These are phyloP conservation scores for Spodoptera picta DNA, from an alignment of 2,888 invertebrate genomes.

Conservation along the genomic window DNA sequence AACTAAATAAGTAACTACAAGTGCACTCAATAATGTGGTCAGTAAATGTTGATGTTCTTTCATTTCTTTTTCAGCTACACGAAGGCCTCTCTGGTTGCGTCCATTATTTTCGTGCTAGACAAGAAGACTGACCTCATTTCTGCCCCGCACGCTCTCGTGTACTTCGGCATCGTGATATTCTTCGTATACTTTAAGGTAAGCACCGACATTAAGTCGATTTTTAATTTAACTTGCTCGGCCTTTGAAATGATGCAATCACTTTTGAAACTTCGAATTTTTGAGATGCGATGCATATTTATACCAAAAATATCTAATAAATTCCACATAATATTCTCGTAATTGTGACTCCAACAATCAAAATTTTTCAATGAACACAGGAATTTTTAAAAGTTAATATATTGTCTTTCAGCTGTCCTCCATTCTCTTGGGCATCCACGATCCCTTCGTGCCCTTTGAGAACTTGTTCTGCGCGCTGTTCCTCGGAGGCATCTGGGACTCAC, in stretches of 20 bases:
- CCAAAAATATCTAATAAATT: too few species aligned
- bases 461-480: slow-evolving; percentile 98
- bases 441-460: slow-evolving; percentile 99
- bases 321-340: too few species aligned
- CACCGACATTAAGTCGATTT: slow-evolving; percentile 4
- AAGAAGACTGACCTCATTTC: slow-evolving; percentile 98
- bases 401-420: slow-evolving; percentile 94
- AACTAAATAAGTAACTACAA: background rate
- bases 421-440: slow-evolving; percentile 98
- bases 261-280: too few species aligned
- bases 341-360: too few species aligned
- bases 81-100: slow-evolving; percentile 98
- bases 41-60: slow-evolving; percentile 6
- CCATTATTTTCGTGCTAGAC: slow-evolving; percentile 98
- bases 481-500: slow-evolving; percentile 99
- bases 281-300: too few species aligned
- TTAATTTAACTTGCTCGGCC: background rate
- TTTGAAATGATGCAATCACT: background rate
- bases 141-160: slow-evolving; percentile 98
- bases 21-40: background rate
- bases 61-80: slow-evolving; percentile 92
- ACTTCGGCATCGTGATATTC: slow-evolving; percentile 99
- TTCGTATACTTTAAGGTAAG: slow-evolving; percentile 97
- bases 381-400: background rate
- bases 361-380: too few species aligned